Base-by-base conservation (phyloP, 2,113 vertebrate genomes). In the Prionailurus bengalensis region DNA sequence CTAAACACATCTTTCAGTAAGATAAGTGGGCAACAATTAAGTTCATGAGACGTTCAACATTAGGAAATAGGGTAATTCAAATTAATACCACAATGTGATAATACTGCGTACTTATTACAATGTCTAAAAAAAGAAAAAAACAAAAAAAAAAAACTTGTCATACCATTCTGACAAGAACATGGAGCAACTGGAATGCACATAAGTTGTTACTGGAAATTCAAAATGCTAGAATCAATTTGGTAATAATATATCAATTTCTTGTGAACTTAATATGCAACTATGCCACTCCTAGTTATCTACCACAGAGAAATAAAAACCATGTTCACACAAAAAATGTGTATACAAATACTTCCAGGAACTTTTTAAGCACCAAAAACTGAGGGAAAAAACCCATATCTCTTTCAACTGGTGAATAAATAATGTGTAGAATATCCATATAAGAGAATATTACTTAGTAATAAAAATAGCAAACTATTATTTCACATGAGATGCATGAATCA, bases 151-250 rank as follows among this genome's bases (percentile, higher is more conserved):
- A 7, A 63, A 48, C 21, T 87, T 42, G 3, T 5, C 11, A 42
- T 92, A 66, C 66, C 14, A 74, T 78, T 14, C 39, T 42, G 19
- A 83, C 4, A 92, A 91, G 25, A 88, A 91, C 11, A 8, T 48
- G 45, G 4, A 70, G 7, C 33, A 76, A 94, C 8, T 70, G n/a
- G 21, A 92, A 45, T 7, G 76, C 68, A 83, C 27, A 21, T 9
- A n/a, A 61, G 27, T 55, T 91, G n/a, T 27, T 94, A 25, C 7
- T 74, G 66, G 25, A 3, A 91, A 94, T 91, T 86, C 11, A 80
- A 91, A 87, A 87, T 68, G 25, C 87, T 87, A 33, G 0, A 79
- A 92, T 71, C 58, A 96, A 63, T 95, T 88, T 45, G 23, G 21
- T 92, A 96, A 61, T 7, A 82, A 19, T 39, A 68, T 53, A 31